Evolutionary conservation across 2,797 vertebrate genomes (phyloP).

Genomic region (Trematomus bernacchii): DNA sequence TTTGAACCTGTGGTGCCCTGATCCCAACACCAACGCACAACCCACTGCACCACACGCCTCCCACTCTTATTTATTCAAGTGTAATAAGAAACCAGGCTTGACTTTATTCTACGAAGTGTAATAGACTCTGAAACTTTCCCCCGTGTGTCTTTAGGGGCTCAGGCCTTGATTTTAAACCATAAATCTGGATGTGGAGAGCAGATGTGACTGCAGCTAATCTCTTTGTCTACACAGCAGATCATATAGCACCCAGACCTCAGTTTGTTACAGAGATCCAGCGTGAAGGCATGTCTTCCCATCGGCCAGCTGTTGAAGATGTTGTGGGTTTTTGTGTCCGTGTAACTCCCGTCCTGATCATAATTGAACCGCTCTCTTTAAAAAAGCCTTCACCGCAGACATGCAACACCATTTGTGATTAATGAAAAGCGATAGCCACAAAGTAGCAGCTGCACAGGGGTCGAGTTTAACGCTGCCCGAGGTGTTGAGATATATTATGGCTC

Average conservation of each 20-base stretch:
- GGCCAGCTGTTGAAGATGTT: not conserved
- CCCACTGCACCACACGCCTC: no score
- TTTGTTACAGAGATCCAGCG: conserved; percentile 65
- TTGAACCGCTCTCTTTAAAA: not conserved
- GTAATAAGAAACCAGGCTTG: conserved; percentile 9
- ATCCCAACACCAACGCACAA: no score
- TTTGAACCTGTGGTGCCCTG: no score
- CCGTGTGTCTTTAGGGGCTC: conserved; percentile 38
- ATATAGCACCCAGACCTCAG: conserved; percentile 47
- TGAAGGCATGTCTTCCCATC: conserved; percentile 38
- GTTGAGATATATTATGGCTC: not conserved
- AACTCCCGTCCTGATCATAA: not conserved
- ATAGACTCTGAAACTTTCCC: conserved; percentile 37
- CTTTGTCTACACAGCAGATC: conserved; percentile 63
- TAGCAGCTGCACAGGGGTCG: conserved; percentile 41
- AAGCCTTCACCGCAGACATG: not conserved
- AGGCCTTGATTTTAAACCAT: conserved; percentile 34
- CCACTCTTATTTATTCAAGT: not conserved
- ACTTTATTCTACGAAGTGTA: conserved; percentile 17
- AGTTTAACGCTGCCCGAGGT: not conserved
- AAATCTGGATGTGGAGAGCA: conserved; percentile 58
- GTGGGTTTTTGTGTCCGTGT: no score
- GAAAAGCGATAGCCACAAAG: conserved; percentile 26
- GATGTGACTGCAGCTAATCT: conserved; percentile 69
- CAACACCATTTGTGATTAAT: not conserved